Conservation (phyloP, 2,113 vertebrate species). For the Gobio gobio region DNA sequence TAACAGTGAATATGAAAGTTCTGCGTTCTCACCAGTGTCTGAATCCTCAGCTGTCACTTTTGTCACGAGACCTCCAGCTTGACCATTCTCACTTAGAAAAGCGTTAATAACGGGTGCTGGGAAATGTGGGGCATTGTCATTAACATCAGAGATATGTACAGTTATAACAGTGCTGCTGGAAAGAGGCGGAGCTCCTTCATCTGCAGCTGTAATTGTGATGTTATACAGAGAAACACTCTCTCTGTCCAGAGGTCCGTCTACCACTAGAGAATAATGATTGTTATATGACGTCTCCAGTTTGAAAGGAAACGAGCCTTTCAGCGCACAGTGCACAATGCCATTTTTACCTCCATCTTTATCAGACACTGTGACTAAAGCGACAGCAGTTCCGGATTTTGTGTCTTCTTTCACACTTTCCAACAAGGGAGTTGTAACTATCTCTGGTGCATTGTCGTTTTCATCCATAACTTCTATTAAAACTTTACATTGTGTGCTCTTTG, state of each 20-base stretch:
- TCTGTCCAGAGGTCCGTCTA: conserved; percentile 74
- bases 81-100: conserved; percentile 79
- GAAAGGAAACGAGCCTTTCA: conserved; percentile 74
- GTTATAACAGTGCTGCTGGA: conserved; percentile 66
- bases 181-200: conserved; percentile 77
- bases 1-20: conserved; percentile 73
- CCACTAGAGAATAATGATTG: conserved; percentile 79
- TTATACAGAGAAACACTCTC: conserved; percentile 76
- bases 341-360: conserved; percentile 80
- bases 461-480: no score
- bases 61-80: conserved; percentile 48
- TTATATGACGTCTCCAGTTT: conserved; percentile 78
- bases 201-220: conserved; percentile 73
- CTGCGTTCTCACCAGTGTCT: conserved; percentile 69
- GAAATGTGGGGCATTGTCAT: conserved; percentile 82
- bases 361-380: conserved; percentile 76
- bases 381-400: conserved; percentile 72
- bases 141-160: conserved; percentile 78
- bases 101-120: conserved; percentile 65
- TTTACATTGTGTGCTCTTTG: no score
- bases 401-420: conserved; percentile 73
- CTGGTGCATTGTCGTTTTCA: no score
- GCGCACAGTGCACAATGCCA: conserved; percentile 72
- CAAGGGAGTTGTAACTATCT: no score
- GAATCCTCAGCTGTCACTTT: conserved; percentile 37